Percentiles rank a stretch among this genome's conserved stretches.
Conservation (phyloP, 2,888 invertebrate species). For the Muschampia plurimacula region DNA sequence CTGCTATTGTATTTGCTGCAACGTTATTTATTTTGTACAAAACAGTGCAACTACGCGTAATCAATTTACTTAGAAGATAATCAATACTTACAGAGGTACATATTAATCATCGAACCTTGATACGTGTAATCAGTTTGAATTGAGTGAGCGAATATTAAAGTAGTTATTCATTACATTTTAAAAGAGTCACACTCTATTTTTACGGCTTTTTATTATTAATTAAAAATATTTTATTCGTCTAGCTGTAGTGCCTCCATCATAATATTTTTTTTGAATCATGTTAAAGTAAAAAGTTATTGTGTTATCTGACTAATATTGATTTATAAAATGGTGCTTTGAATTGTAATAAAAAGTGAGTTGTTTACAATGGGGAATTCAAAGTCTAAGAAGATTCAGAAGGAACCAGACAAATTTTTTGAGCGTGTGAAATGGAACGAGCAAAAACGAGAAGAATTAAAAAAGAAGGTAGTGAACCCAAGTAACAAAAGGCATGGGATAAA, state of each 20-base stretch:
- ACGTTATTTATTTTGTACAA: slow-evolving; percentile 43
- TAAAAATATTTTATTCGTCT: background rate
- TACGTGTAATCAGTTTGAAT: slow-evolving; percentile 63
- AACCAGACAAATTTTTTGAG: slow-evolving; percentile 76
- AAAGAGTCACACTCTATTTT: slow-evolving; percentile 3
- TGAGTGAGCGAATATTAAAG: slow-evolving; percentile 55
- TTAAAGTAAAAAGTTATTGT: background rate
- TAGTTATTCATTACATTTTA: slow-evolving; percentile 56
- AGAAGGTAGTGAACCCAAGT: slow-evolving; percentile 57
- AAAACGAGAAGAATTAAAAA: slow-evolving; percentile 64
- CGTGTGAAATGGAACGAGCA: slow-evolving; percentile 72
- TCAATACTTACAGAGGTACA: slow-evolving; percentile 45
- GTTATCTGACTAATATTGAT: background rate
- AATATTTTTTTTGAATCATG: slow-evolving; percentile 1
- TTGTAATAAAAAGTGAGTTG: slow-evolving; percentile 28
- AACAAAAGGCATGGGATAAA: slow-evolving; percentile 62
- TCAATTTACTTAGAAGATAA: slow-evolving; percentile 49
- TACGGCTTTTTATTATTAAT: background rate
- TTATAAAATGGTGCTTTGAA: slow-evolving; percentile 31
- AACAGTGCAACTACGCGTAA: slow-evolving; percentile 56
- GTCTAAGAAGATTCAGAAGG: slow-evolving; percentile 70
- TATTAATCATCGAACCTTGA: slow-evolving; percentile 65
- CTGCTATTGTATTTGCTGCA: slow-evolving; percentile 3
- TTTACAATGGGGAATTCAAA: slow-evolving; percentile 74
- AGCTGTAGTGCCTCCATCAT: background rate